A percentile compares a stretch with the other conserved stretches of the same genome.
Conservation (phyloP, 1,140 invertebrate species). For the Danaus melanippus region DNA sequence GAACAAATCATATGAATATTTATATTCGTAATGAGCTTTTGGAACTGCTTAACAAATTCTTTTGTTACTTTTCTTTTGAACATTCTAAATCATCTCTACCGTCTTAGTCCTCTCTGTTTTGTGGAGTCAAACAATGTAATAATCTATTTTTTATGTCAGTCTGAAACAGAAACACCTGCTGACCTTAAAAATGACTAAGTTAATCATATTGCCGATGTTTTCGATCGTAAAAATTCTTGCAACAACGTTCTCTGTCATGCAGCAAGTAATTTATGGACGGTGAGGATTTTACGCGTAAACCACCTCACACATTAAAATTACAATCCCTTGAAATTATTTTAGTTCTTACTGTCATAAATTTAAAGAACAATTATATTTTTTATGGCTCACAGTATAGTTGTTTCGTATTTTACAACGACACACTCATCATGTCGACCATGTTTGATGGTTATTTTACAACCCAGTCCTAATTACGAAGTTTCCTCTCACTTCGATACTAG, state of each 20-base stretch:
- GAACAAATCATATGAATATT: slow-evolving; percentile 7
- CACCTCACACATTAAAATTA: slow-evolving; percentile 12
- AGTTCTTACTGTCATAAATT: slow-evolving; percentile 15
- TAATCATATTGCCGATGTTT: slow-evolving; percentile 44
- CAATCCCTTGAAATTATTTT: slow-evolving; percentile 8
- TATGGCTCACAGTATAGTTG: slow-evolving; percentile 15
- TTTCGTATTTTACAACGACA: slow-evolving; percentile 36
- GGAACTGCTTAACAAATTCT: slow-evolving; percentile 6
- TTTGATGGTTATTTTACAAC: slow-evolving; percentile 67
- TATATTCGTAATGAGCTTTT: neutral
- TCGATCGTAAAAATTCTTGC: slow-evolving; percentile 49
- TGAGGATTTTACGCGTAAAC: slow-evolving; percentile 39
- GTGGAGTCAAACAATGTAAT: no score
- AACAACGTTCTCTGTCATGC: slow-evolving; percentile 55
- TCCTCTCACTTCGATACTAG: slow-evolving; percentile 52
- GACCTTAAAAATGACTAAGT: slow-evolving; percentile 31
- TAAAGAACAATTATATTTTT: slow-evolving; percentile 18
- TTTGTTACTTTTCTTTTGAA: neutral
- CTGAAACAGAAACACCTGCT: slow-evolving; percentile 31
- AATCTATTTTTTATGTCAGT: slow-evolving; percentile 1
- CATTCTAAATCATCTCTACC: no score
- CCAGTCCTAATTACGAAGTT: slow-evolving; percentile 59
- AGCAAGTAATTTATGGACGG: slow-evolving; percentile 46
- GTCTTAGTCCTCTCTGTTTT: no score
- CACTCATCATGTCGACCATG: slow-evolving; percentile 44